Base-by-base conservation (phyloP, 37 sponge, comb jelly and placozoan genomes). In the Crambe crambe region DNA sequence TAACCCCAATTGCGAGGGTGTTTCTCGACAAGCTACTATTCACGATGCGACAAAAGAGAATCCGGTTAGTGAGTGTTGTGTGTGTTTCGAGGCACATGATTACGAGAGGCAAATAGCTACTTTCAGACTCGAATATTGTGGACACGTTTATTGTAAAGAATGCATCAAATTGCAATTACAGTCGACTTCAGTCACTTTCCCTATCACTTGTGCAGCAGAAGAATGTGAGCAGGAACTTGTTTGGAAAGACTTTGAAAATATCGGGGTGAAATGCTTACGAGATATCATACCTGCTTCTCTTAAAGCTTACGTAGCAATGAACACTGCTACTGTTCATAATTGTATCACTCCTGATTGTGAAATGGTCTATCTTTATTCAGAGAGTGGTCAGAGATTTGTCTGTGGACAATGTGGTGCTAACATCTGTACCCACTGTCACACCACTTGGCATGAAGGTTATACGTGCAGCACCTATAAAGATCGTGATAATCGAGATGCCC, bases 341-440 rank as follows among this genome's bases (percentile, higher is more conserved):
- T 91, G 92, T 42, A 85, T 75, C 30, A 91, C 92, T 29, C 91
- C 91, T 59, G 75, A 86, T 54, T 90, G 91, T 76, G 58, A 77
- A 1, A 83, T 86, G 83, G 63, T 91, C 2, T 91, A 91, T 37
- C 27, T 20, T 15, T 34, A 67, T 3, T 31, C 84, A 40, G 83
- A 85, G 1, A 43, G 23, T 57, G 81, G 84, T 31, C 2, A 34
- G 21, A 37, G 61, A 22, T 91, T 87, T 39, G 31, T 80, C 17
- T 91, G 92, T 69, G 47, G 40, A 37, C 57, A 61, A 6, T 91
- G 92, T 87, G 71, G 66, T 10, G 73, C 81, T 1, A 58, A 27
- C 12, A 76, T 43, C 36, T 90, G 91, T 59, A 73, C 87, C 36
- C 62, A 32, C 6, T 90, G 91, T 56, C 83, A 90, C 35, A 74